Evolutionary conservation across 2,113 vertebrate species (phyloP), one percentile per base, ranked within the genome.

Genomic region (Poeciliopsis occidentalis): DNA sequence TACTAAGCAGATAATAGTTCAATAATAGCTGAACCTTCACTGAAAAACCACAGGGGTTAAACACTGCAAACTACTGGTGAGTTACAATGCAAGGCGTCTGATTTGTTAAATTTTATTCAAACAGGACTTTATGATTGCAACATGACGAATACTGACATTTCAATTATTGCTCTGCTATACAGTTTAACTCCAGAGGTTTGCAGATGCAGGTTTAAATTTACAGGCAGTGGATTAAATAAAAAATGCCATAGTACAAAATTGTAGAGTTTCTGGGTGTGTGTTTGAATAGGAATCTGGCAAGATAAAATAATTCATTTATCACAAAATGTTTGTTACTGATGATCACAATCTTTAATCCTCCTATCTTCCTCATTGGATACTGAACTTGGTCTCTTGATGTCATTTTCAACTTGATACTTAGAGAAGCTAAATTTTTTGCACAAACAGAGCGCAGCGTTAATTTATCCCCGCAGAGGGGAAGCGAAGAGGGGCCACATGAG

Each of bases 391-490:
- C 51, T 57, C 19, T 57, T n/a, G 22, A n/a, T 57, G 51, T 7
- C 51, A n/a, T 10, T 24, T 57, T 19, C 17, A 17, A 47, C 13
- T n/a, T 57, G 51, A 54, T 8, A 54, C 19, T 22, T 54, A 7
- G 7, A 54, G 7, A 24, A 54, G 51, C 6, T 5, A 24, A 57
- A 8, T 57, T n/a, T 57, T 2, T 3, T n/a, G 7, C 51, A 24
- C 51, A n/a, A 57, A 57, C 51, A n/a, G 22, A 24, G 5, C 5
- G 44, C 13, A 47, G 44, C 4, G 17, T 7, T 47, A 78, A 87
- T 90, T 85, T 83, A 92, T 89, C 82, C 90, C 64, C 27, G 34
- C 32, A 30, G 67, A 79, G 44, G 65, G 80, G 60, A 71, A 19
- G 69, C 31, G 6, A 39, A 73, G 64, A 71, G 32, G 29, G 39